Percentiles rank a stretch among this genome's conserved stretches.
phyloP scores from a whole-genome alignment of 2,888 invertebrate genomes.

The Hydrotaea diabolus region DNA sequence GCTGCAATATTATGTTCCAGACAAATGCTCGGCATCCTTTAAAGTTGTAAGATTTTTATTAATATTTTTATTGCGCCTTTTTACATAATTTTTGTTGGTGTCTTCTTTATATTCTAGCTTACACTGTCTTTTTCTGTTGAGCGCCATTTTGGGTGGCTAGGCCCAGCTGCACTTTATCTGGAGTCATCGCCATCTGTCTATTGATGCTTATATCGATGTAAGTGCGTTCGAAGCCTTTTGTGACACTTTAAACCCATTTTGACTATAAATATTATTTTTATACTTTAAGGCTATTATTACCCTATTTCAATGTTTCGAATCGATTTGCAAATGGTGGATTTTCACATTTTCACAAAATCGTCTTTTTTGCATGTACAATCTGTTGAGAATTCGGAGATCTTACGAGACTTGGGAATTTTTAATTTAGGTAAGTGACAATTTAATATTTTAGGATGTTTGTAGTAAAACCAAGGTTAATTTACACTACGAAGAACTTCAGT shows the following conservation, averaged over 20 bases:
- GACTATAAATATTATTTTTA: too few relatives aligned
- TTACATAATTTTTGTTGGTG: background rate
- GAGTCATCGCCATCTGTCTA: constrained; percentile 37
- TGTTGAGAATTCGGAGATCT: background rate
- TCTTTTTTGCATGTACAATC: background rate
- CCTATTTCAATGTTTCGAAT: background rate
- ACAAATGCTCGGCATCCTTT: background rate
- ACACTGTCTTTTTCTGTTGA: background rate
- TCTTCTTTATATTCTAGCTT: too few relatives aligned
- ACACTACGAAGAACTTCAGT: too few relatives aligned
- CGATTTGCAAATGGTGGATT: background rate
- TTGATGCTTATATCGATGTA: constrained; percentile 1
- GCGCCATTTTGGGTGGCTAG: constrained; percentile 25
- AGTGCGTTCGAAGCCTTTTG: background rate
- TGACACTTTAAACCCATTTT: background rate
- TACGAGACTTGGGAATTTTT: constrained; percentile 7
- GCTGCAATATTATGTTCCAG: background rate
- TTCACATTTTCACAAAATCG: background rate
- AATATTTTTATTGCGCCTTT: background rate
- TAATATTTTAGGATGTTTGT: too few relatives aligned
- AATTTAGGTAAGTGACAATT: background rate
- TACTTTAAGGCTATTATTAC: background rate
- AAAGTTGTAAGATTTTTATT: constrained; percentile 46
- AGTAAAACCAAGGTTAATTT: too few relatives aligned
- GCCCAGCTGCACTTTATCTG: constrained; percentile 48